phyloP scores from a whole-genome alignment of 2,113 vertebrate genomes.

The Pseudorasbora parva region DNA sequence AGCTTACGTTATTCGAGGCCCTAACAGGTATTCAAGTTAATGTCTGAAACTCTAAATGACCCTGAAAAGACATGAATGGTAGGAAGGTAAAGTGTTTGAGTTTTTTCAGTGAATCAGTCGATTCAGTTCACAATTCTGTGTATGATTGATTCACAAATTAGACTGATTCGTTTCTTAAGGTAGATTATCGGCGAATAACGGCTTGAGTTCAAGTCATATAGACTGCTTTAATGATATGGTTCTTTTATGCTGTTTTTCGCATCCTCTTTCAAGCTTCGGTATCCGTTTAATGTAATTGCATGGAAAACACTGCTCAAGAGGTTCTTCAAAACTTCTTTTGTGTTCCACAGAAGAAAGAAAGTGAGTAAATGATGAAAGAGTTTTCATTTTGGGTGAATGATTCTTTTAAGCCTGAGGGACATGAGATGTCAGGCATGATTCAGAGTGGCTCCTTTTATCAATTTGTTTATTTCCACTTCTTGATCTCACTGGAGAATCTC shows the following conservation, averaged over 20 bases:
- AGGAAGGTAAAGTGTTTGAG: neutral
- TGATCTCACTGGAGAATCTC: neutral
- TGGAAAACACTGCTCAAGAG: slow-evolving; percentile 2
- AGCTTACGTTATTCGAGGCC: slow-evolving; percentile 22
- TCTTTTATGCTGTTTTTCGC: neutral
- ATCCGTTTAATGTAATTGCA: neutral
- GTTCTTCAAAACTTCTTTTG: slow-evolving; percentile 18
- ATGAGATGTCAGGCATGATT: slow-evolving; percentile 63
- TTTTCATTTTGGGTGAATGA: slow-evolving; percentile 24
- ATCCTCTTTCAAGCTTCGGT: neutral
- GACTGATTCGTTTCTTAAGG: neutral
- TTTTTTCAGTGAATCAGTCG: neutral
- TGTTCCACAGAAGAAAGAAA: slow-evolving; percentile 4
- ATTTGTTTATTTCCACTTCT: slow-evolving; percentile 9
- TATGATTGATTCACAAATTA: neutral
- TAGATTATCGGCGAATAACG: neutral
- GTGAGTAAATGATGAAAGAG: slow-evolving; percentile 22
- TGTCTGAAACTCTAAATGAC: neutral
- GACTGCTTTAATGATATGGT: neutral
- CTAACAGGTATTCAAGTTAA: slow-evolving; percentile 7
- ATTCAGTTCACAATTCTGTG: neutral
- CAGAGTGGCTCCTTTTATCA: slow-evolving; percentile 66
- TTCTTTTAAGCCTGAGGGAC: slow-evolving; percentile 59
- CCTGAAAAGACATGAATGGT: neutral
- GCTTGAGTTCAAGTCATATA: neutral